Conservation (phyloP, 2,888 invertebrate species). For the Sylvicola fuscatus region DNA sequence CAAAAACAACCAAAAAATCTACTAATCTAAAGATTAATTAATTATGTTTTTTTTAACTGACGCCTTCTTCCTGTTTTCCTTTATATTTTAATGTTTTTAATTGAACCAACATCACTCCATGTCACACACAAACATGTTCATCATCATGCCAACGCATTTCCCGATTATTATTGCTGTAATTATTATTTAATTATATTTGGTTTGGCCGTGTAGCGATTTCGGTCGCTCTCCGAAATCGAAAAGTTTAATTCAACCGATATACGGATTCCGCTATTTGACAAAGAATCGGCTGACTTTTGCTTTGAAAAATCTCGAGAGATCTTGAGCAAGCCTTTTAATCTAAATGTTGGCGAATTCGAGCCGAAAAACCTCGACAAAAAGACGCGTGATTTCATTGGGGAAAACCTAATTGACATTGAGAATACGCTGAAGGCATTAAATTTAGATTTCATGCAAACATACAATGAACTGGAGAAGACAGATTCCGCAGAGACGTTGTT, state of each 20-base stretch:
- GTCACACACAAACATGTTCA: no score
- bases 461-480: slow-evolving; percentile 24
- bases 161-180: slow-evolving; percentile 4
- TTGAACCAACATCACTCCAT: no score
- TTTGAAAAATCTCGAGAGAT: slow-evolving; percentile 51
- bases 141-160: slow-evolving; percentile 4
- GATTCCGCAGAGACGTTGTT: slow-evolving; percentile 26
- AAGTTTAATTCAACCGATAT: slow-evolving; percentile 25
- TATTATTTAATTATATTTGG: slow-evolving; percentile 2
- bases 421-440: slow-evolving; percentile 25
- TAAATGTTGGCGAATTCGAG: neutral
- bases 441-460: slow-evolving; percentile 25
- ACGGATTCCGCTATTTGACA: slow-evolving; percentile 45
- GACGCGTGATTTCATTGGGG: slow-evolving; percentile 19
- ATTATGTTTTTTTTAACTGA: no score
- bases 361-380: slow-evolving; percentile 9
- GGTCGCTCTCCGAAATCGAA: slow-evolving; percentile 31
- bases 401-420: slow-evolving; percentile 25
- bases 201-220: slow-evolving; percentile 21
- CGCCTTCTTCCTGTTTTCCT: neutral
- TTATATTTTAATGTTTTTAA: neutral
- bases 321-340: slow-evolving; percentile 32
- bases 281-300: slow-evolving; percentile 43
- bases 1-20: no score
- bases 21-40: no score